These are phyloP conservation scores for Archips xylosteana DNA, from an alignment of 2,888 invertebrate species.

Conservation along the genomic window DNA sequence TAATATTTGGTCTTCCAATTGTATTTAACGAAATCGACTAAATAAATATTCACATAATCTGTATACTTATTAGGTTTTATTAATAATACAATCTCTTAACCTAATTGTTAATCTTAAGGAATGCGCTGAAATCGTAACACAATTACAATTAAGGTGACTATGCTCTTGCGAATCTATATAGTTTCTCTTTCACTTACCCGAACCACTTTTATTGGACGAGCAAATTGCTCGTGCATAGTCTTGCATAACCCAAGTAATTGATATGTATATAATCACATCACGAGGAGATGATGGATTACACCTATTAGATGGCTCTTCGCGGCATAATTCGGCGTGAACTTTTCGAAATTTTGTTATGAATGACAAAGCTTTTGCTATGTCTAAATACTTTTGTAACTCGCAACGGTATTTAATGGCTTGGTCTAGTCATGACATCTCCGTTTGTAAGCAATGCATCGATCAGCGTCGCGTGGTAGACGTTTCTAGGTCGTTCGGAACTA, in stretches of 20 bases:
- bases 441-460: slow-evolving; percentile 53
- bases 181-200: slow-evolving; percentile 33
- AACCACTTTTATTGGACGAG: slow-evolving; percentile 28
- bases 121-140: not conserved
- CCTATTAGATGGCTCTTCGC: slow-evolving; percentile 27
- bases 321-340: slow-evolving; percentile 39
- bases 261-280: slow-evolving; percentile 41
- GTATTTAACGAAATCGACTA: not conserved
- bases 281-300: slow-evolving; percentile 39
- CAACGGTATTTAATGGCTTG: slow-evolving; percentile 28
- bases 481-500: slow-evolving; percentile 68
- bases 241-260: slow-evolving; percentile 36
- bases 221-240: slow-evolving; percentile 24
- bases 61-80: too few species aligned
- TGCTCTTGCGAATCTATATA: slow-evolving; percentile 13
- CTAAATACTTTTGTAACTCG: slow-evolving; percentile 26
- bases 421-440: slow-evolving; percentile 39
- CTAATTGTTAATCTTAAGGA: not conserved
- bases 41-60: too few species aligned
- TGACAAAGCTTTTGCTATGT: slow-evolving; percentile 30
- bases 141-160: not conserved
- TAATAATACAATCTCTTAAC: too few species aligned
- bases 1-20: not conserved
- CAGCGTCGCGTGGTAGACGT: slow-evolving; percentile 61
- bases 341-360: slow-evolving; percentile 35